Percentiles rank a stretch among this genome's conserved stretches.
Evolutionary conservation across 2,113 vertebrate species (phyloP).

Genomic region (Sitta europaea): DNA sequence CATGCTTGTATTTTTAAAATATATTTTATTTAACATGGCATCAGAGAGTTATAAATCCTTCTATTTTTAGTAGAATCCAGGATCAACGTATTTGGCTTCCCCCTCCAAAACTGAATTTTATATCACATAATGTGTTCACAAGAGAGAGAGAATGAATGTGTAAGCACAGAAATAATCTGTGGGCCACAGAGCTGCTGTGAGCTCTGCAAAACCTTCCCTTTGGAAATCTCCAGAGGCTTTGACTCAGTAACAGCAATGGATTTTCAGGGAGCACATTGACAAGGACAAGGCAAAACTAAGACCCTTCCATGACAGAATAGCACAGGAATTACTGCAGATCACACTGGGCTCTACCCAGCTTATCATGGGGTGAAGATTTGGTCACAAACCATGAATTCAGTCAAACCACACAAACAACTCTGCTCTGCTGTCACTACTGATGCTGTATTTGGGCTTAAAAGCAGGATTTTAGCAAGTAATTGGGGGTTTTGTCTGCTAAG

Average conservation of each 20-base stretch:
- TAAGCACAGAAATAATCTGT: not conserved
- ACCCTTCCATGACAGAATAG: not conserved
- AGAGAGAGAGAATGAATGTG: not conserved
- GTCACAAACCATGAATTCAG: not conserved
- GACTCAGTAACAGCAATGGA: not conserved
- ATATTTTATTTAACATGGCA: not conserved
- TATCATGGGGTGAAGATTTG: not conserved
- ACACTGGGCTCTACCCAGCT: not conserved
- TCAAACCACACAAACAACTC: not conserved
- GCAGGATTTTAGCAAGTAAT: not conserved
- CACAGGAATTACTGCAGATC: not conserved
- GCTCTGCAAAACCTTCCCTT: not conserved
- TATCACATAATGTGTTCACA: not conserved
- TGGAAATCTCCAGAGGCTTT: not conserved
- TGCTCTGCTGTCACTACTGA: not conserved
- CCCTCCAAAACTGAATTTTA: not conserved
- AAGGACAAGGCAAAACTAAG: not conserved
- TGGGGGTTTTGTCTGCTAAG: not conserved
- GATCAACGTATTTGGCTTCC: not conserved
- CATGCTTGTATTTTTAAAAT: not conserved
- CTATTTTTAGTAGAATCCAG: not conserved
- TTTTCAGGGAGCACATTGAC: not conserved
- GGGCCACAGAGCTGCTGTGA: not conserved
- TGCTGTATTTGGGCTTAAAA: not conserved
- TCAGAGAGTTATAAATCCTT: not conserved